Evolutionary conservation across 2,888 invertebrate species (phyloP).

Genomic region (Leucania comma): DNA sequence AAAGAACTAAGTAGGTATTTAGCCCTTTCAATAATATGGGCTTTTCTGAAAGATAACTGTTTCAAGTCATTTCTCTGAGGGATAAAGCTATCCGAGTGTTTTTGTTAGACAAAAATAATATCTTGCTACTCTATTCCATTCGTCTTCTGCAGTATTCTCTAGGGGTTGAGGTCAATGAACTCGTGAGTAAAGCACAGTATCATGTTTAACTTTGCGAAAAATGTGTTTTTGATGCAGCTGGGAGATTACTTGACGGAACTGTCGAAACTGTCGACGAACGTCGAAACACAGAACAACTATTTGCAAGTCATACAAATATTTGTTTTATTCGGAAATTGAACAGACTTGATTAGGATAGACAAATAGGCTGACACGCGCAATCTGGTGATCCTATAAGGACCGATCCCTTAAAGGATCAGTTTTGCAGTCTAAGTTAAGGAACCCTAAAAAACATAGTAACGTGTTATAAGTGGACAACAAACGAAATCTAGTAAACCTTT

Average conservation of each 20-base stretch:
- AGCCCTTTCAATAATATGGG: constrained; percentile 11
- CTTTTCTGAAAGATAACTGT: constrained; percentile 1
- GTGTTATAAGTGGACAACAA: constrained; percentile 11
- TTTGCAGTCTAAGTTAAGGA: no score
- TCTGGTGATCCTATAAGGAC: no score
- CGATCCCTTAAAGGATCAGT: no score
- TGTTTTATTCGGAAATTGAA: no score
- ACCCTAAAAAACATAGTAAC: neutral
- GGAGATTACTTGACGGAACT: neutral
- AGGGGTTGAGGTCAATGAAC: constrained; percentile 33
- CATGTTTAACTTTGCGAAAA: constrained; percentile 18
- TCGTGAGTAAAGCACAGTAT: neutral
- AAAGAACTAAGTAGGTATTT: neutral
- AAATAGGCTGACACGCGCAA: no score
- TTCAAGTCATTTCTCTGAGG: constrained; percentile 16
- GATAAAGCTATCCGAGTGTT: neutral
- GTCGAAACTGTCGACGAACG: neutral
- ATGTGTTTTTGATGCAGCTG: neutral
- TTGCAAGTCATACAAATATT: no score
- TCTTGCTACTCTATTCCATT: constrained; percentile 19
- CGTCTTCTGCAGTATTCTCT: constrained; percentile 12
- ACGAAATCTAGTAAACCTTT: constrained; percentile 46
- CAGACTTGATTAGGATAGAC: no score
- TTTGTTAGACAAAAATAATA: constrained; percentile 16
- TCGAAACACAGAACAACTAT: neutral